A percentile compares a stretch with the other conserved stretches of the same genome.
phyloP scores from a whole-genome alignment of 2,113 vertebrate species.

The Rynchops niger region DNA sequence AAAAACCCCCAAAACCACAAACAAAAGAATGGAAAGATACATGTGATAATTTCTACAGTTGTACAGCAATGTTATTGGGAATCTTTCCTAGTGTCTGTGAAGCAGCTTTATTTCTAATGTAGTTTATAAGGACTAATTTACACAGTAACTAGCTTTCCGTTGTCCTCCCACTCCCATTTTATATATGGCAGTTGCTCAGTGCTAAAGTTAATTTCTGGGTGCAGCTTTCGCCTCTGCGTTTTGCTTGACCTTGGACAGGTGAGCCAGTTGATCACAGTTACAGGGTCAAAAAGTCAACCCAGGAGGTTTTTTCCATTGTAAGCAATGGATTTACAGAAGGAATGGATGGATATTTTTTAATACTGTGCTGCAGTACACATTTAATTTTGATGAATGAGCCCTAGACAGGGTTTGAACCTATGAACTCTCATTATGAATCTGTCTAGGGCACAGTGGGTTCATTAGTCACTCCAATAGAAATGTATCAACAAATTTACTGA shows the following conservation, averaged over 20 bases:
- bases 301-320: constrained; percentile 17
- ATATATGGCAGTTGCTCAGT: not conserved
- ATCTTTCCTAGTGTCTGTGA: not conserved
- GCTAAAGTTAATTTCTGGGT: not conserved
- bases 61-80: not conserved
- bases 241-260: constrained; percentile 48
- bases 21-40: not conserved
- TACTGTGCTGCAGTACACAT: constrained; percentile 27
- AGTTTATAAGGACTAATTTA: constrained; percentile 26
- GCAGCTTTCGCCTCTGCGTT: constrained; percentile 10
- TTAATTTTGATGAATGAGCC: constrained; percentile 72
- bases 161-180: not conserved
- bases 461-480: constrained; percentile 66
- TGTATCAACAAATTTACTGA: constrained; percentile 60
- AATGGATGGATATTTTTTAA: constrained; percentile 54
- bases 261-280: constrained; percentile 33
- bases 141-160: not conserved
- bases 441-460: constrained; percentile 63
- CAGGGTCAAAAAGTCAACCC: constrained; percentile 36
- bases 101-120: not conserved
- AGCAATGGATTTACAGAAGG: constrained; percentile 39
- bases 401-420: constrained; percentile 62
- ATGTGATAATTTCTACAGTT: not conserved
- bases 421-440: constrained; percentile 73
- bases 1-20: not conserved